Base-by-base conservation (phyloP, 2,113 vertebrate species). In the Stegostoma tigrinum region DNA sequence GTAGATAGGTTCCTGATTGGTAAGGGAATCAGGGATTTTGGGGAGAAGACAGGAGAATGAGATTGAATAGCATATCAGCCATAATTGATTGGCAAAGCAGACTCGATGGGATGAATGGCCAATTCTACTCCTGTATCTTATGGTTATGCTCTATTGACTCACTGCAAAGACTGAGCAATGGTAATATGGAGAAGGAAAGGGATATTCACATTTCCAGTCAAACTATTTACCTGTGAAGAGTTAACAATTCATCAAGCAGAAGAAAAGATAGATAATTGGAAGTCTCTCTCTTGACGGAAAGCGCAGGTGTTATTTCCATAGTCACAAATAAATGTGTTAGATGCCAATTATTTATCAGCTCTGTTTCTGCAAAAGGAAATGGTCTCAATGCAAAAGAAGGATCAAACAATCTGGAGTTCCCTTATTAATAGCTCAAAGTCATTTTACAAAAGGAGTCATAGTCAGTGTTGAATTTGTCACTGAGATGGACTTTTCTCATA, bases 271-370 rank as follows among this genome's bases (percentile, higher is more conserved):
- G 55, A 61, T 61, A 91, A 91, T 64, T 91, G 87, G 30, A 91
- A 91, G 87, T 91, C 55, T 91, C 55, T 91, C 87, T 91, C 55
- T 55, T 34, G 27, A 91, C 55, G n/a, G 12, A n/a, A 90, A 64
- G 27, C 30, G 17, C 87, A 64, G 55, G 55, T 64, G 55, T 90
- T 90, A 61, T 61, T 90, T 90, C 87, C 87, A 90, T 90, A 27
- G 48, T 90, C 34, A 61, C 27, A 55, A 30, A 61, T 90, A 90
- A 90, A 90, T 61, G 34, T 90, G 87, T 90, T 52, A 90, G 27
- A 30, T 90, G 17, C 52, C 48, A 90, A 90, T 61, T 90, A 90
- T 61, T 61, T 61, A 55, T 5, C 15, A 55, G 52, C 87, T 61
- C 27, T 55, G 24, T 90, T 30, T 12, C 87, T 90, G 87, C 87